Evolutionary conservation across 35 echinoderm and acorn worm species (phyloP), one percentile per base, ranked within the genome.

Genomic region (Amphiura filiformis): DNA sequence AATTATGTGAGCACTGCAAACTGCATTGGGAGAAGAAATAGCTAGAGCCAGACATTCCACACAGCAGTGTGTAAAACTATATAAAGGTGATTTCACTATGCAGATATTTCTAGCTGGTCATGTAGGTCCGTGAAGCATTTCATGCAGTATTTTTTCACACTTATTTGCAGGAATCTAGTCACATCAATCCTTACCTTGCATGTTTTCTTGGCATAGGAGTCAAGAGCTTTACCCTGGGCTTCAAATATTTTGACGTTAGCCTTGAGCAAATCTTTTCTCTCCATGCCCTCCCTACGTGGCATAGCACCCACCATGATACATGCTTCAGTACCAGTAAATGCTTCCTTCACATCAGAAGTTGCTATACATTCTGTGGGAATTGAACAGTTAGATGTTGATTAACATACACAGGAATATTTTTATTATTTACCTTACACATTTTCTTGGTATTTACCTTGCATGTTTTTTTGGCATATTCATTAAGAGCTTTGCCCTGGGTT

Each of bases 221-320:
- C 87, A 33, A 98, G 79, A 34, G 92, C 92, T 39, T 98, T 94
- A 17, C 96, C 96, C 80, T 98, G 96, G 35, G 18, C 52, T 64
- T 94, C 89, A 92, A 98, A 98, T 52, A 98, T 98, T 81, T 86
- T 94, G 36, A 86, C 89, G 80, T 98, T 98, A 34, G 96, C 92
- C 80, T 98, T 98, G 15, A 98, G 87, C 26, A 98, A 90, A 80
- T 98, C 96, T 65, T 87, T 84, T 20, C 96, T 41, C 77, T 98
- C 96, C 96, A 98, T 98, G 28, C 96, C 96, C 20, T 87, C 70
- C 61, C 80, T 98, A 35, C 96, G 92, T 47, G 96, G 96, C 92
- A 98, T 94, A 38, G 96, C 96, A 20, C 96, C 96, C 33, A 98
- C 96, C 85, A 98, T 61, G 57, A 98, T 94, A 34, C 89, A 92